Conservation (phyloP, 2,888 invertebrate genomes). For the Oxyscelio sp. region DNA sequence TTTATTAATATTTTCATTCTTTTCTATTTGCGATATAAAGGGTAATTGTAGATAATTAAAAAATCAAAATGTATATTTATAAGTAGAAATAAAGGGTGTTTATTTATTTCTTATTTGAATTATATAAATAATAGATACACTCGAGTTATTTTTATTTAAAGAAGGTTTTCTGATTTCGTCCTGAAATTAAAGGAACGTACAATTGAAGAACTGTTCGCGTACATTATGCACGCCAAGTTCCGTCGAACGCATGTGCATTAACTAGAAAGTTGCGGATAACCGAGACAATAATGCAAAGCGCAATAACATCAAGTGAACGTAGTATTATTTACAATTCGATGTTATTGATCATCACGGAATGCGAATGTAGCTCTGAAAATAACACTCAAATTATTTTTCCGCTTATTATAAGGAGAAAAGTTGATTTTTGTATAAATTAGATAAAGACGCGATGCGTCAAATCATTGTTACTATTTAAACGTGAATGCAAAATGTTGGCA, state of each 20-base stretch:
- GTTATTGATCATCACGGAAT: slow-evolving; percentile 44
- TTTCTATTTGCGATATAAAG: too few relatives aligned
- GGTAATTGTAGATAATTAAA: too few relatives aligned
- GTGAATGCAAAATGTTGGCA: not conserved
- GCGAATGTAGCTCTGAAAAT: slow-evolving; percentile 29
- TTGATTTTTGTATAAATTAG: too few relatives aligned
- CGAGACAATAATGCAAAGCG: slow-evolving; percentile 51
- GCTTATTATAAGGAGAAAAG: slow-evolving; percentile 22
- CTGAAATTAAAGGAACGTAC: slow-evolving; percentile 42
- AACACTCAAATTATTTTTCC: slow-evolving; percentile 23
- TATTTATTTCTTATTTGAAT: slow-evolving; percentile 2
- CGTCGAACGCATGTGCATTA: slow-evolving; percentile 53
- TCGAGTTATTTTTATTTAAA: slow-evolving; percentile 13
- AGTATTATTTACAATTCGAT: slow-evolving; percentile 40
- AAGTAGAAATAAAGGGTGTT: too few relatives aligned
- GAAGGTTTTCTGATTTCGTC: slow-evolving; percentile 23
- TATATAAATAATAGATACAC: not conserved
- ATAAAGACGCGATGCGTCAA: too few relatives aligned
- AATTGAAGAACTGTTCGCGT: slow-evolving; percentile 51
- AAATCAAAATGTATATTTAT: too few relatives aligned
- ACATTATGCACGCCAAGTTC: slow-evolving; percentile 52
- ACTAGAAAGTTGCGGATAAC: slow-evolving; percentile 64
- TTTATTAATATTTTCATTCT: too few relatives aligned
- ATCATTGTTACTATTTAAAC: not conserved
- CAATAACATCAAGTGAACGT: slow-evolving; percentile 36